A percentile compares a stretch with the other conserved stretches of the same genome.
phyloP scores from a whole-genome alignment of 2,888 invertebrate species.

The Ormyrus thymus region DNA sequence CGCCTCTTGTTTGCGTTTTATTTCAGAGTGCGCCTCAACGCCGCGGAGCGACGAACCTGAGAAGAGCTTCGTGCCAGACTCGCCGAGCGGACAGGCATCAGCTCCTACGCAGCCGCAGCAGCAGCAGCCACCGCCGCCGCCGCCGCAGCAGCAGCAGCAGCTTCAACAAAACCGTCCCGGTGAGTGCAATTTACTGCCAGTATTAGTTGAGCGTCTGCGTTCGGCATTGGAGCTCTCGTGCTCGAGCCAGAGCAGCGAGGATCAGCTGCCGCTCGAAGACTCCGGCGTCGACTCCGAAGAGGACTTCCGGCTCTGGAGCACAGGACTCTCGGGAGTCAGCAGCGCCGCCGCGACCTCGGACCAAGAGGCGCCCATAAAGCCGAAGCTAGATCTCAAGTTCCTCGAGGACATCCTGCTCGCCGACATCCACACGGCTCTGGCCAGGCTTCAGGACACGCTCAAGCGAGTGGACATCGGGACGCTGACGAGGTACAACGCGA shows the following conservation, averaged over 20 bases:
- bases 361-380: slow-evolving; percentile 55
- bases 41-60: slow-evolving; percentile 58
- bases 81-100: slow-evolving; percentile 27
- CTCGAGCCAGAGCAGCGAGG: slow-evolving; percentile 61
- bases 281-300: slow-evolving; percentile 79
- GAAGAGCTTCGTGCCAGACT: slow-evolving; percentile 53
- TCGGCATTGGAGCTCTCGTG: slow-evolving; percentile 72
- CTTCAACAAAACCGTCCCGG: slow-evolving; percentile 65
- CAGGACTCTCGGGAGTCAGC: background rate
- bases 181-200: slow-evolving; percentile 75
- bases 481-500: slow-evolving; percentile 76
- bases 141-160: slow-evolving; percentile 67
- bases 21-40: slow-evolving; percentile 59
- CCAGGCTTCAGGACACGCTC: slow-evolving; percentile 84
- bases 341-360: slow-evolving; percentile 48
- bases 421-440: slow-evolving; percentile 87
- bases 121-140: slow-evolving; percentile 42
- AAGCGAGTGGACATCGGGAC: slow-evolving; percentile 75
- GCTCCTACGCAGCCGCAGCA: slow-evolving; percentile 54
- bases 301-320: slow-evolving; percentile 78
- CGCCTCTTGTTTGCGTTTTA: slow-evolving; percentile 55
- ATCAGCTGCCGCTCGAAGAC: slow-evolving; percentile 63
- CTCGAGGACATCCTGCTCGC: slow-evolving; percentile 81
- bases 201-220: slow-evolving; percentile 75
- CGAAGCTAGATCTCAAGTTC: slow-evolving; percentile 73